Base-by-base conservation (phyloP, 2,113 vertebrate species). In the Gambusia affinis region DNA sequence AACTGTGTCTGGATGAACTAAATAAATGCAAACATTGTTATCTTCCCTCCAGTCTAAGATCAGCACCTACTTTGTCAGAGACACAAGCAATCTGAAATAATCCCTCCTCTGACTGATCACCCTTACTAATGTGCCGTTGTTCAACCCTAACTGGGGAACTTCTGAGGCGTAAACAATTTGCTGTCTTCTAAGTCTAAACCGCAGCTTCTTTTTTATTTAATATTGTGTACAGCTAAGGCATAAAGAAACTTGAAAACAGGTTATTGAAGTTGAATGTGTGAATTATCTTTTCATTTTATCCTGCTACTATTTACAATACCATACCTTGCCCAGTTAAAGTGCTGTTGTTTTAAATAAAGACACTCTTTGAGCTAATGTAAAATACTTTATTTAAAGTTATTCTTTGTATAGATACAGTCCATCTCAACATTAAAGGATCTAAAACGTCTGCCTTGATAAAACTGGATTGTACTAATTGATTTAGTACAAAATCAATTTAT, bases 11-110 rank as follows among this genome's bases (percentile, higher is more conserved):
- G 33, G 30, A 39, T 79, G 28, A 60, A 78, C 68, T 37, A 72
- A 67, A 73, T 64, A 37, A 81, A 63, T 66, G 51, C 42, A 70
- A 79, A 76, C 39, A 64, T 68, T 71, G 61, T 78, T 69, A 64
- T 62, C 28, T 54, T 28, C 15, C 17, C 28, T 44, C 31, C 30
- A 19, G 47, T 11, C 1, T 28, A 42, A 61, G 31, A 37, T 28
- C 17, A 62, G n/a, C 61, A 79, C 27, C 60, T 39, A 42, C 68
- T 69, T 62, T 19, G 24, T 15, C 60, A 60, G 27, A 33, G 15
- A 57, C 24, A 6, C 51, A 60, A 67, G 47, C 51, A 12, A 8
- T 69, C 33, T 12, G 61, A 61, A 33, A 39, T 61, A 60, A 61
- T 69, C 12, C 12, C 19, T 68, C 63, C 42, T 39, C 69, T 22